Conservation (phyloP, 1,140 invertebrate genomes). For the Chrysomallon squamiferum region DNA sequence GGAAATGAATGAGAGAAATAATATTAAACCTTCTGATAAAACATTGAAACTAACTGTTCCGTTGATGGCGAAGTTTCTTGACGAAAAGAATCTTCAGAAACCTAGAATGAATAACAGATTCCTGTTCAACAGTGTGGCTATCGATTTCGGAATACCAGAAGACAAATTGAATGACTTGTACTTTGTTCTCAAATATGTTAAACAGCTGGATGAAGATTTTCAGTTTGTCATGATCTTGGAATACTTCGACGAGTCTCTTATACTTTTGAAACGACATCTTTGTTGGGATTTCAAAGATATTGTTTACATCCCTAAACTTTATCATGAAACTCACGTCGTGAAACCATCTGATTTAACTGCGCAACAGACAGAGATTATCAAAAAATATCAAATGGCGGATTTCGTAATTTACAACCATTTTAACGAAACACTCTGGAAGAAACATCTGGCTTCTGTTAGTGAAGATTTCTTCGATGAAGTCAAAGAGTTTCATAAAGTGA, state of each 20-base stretch:
- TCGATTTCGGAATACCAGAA: conserved; percentile 25
- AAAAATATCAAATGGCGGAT: conserved; percentile 24
- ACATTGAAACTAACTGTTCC: too few species aligned
- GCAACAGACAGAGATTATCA: conserved; percentile 8
- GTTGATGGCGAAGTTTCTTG: too few species aligned
- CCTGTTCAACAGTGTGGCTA: conserved; percentile 29
- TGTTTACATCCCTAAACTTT: conserved; percentile 37
- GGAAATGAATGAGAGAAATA: too few species aligned
- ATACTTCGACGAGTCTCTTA: conserved; percentile 66
- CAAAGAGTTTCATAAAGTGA: too few species aligned
- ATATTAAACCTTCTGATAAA: too few species aligned
- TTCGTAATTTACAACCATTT: conserved; percentile 33
- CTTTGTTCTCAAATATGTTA: conserved; percentile 13
- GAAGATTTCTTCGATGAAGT: too few species aligned
- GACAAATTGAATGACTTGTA: conserved; percentile 8
- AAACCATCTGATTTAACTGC: conserved; percentile 8
- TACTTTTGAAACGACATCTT: conserved; percentile 63
- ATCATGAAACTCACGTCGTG: neutral
- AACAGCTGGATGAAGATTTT: conserved; percentile 60
- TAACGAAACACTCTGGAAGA: conserved; percentile 19
- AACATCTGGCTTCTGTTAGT: too few species aligned
- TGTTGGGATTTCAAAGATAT: conserved; percentile 65
- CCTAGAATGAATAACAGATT: too few species aligned
- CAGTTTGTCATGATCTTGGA: conserved; percentile 66
- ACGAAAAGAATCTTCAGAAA: too few species aligned